Percentiles rank a stretch among this genome's conserved stretches.
Evolutionary conservation across 2,797 vertebrate genomes (phyloP).

Genomic region (Hydrocynus forskahlii): DNA sequence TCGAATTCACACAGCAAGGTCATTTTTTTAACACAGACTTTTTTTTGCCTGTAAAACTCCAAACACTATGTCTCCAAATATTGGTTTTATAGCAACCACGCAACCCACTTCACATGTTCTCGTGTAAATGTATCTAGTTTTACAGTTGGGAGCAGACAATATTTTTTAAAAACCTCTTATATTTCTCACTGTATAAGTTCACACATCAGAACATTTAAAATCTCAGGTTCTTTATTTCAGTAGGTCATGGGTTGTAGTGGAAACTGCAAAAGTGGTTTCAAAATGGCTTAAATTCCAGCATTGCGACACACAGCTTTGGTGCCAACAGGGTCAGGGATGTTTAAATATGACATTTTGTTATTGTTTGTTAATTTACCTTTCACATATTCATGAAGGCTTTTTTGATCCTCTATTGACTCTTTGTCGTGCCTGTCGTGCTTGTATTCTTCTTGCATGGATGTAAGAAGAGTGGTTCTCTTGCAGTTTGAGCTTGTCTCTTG

Average conservation of each 20-base stretch:
- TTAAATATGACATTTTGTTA: background rate
- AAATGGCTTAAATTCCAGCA: background rate
- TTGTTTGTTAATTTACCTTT: background rate
- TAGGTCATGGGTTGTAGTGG: background rate
- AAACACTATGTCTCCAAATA: too few species aligned
- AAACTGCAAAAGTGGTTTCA: background rate
- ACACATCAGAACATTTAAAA: too few species aligned
- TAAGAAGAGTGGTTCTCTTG: background rate
- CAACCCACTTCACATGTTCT: too few species aligned
- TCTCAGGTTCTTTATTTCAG: background rate
- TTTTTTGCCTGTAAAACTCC: too few species aligned
- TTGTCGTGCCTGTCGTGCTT: background rate
- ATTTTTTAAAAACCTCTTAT: too few species aligned
- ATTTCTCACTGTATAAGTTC: too few species aligned
- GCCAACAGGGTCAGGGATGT: background rate
- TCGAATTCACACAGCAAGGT: too few species aligned
- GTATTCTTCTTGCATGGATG: slow-evolving; percentile 5
- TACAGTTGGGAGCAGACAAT: too few species aligned
- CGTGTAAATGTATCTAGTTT: too few species aligned
- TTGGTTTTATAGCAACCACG: too few species aligned
- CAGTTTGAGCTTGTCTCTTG: background rate
- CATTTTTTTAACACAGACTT: too few species aligned
- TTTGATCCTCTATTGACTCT: background rate
- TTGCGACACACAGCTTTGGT: background rate
- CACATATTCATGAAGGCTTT: background rate